Percentiles rank a stretch among this genome's conserved stretches.
Conservation (phyloP, 2,888 invertebrate genomes). For the Timandra comae region DNA sequence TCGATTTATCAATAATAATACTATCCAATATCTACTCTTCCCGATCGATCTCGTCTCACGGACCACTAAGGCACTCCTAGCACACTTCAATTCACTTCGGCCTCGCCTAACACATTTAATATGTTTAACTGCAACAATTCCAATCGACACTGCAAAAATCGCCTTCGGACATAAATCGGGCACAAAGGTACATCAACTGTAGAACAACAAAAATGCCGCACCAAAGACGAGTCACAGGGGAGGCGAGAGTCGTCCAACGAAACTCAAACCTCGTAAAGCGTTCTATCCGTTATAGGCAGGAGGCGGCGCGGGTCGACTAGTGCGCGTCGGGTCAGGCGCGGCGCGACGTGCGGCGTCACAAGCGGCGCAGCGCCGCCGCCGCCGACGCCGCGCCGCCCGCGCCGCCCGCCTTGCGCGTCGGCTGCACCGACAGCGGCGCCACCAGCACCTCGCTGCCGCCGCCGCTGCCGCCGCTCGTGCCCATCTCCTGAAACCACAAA, state of each 20-base stretch:
- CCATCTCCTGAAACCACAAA: constrained; percentile 80
- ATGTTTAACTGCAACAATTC: constrained; percentile 37
- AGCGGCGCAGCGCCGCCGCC: constrained; percentile 82
- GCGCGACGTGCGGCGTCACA: constrained; percentile 70
- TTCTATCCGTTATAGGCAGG: no score
- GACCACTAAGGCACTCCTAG: constrained; percentile 49
- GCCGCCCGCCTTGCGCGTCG: constrained; percentile 84
- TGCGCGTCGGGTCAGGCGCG: constrained; percentile 28
- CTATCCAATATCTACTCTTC: constrained; percentile 42
- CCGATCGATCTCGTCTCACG: constrained; percentile 29
- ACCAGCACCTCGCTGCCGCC: constrained; percentile 78
- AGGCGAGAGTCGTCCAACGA: no score
- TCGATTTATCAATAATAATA: constrained; percentile 47
- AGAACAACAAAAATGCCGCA: no score
- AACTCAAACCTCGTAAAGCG: constrained; percentile 1
- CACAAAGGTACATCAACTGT: not conserved
- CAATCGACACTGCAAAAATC: constrained; percentile 15
- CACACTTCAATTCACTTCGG: constrained; percentile 29
- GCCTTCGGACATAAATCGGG: not conserved
- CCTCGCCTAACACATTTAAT: constrained; percentile 24
- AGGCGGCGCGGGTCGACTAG: not conserved
- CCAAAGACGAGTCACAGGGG: no score
- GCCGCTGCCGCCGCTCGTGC: constrained; percentile 73
- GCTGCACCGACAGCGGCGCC: constrained; percentile 90
- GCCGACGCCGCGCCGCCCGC: constrained; percentile 80